Evolutionary conservation across 2,888 invertebrate species (phyloP), one percentile per base, ranked within the genome.

Genomic region (Dione vanillae): DNA sequence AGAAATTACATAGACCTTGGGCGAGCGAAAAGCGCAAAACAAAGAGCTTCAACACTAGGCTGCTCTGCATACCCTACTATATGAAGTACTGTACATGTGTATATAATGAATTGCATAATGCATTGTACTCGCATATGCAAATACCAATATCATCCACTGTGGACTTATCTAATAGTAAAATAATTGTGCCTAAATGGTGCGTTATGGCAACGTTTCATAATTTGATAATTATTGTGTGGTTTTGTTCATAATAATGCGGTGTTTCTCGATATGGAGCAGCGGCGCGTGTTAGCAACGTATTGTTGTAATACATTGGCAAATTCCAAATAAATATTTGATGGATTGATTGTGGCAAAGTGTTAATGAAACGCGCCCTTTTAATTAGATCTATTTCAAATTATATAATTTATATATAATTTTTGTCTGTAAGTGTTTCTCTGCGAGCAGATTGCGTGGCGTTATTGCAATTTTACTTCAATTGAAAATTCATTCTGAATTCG

Each of bases 181-280:
- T 45, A 45, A 61, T 45, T 61, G 16, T 19, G 16, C 12, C 8
- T 49, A 9, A 49, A 49, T 14, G 9, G 10, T 19, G 16, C 35
- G 35, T 12, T 62, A 47, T 37, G 16, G 16, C 27, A 37, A 35
- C 35, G 45, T 64, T 49, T 45, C 52, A 43, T 68, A 45, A 62
- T 68, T 54, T 52, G 49, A 45, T 68, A 52, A 61, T 49, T 62
- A 52, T 41, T 54, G 45, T 68, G 68, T 41, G 68, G 68, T 68
- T 41, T 62, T 37, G 52, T 56, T 52, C 51, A 68, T 68, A 40
- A 67, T 62, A 62, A 43, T 62, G 62, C 52, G 68, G 68, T n/a
- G 52, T 27, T 52, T 52, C 43, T 19, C 62, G 51, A 45, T 27
- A 27, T 27, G 27, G 43, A 68, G 62, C 68, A 62, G 27, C 19